Base-by-base conservation (phyloP, 1,140 invertebrate genomes). In the Macrostomum lignano region DNA sequence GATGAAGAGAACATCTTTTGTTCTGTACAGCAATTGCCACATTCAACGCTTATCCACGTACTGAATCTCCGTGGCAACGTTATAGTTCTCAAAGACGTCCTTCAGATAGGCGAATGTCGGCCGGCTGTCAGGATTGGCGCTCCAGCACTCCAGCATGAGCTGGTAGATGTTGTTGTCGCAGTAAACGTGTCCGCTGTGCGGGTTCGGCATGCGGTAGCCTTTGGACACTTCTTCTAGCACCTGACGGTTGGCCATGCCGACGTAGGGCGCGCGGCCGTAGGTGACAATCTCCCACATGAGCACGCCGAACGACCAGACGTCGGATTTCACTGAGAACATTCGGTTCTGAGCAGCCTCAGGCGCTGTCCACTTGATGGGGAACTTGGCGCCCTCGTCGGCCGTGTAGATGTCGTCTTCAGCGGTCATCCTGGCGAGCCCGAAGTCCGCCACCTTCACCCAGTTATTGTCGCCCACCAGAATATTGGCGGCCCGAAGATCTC, bases 41-140 rank as follows among this genome's bases (percentile, higher is more conserved):
- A 28, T 15, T 9, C 3, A 28, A 15, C 9, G 17, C 17, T 17
- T 15, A 34, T 14, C 15, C 15, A 15, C 14, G 54, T 88, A 86
- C 36, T 75, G 77, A 58, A 79, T 72, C 58, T 88, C 79, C 43
- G 76, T 79, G 35, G 77, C 77, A 28, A 88, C 75, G 51, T 74
- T 82, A 60, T 84, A 94, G 44, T 84, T 78, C 53, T 94, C 86
- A 54, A 96, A 88, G 51, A 84, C 91, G 47, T 78, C 74, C 50
- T 78, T 81, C 10, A 94, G 66, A 60, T 81, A 86, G 58, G 91
- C 84, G 56, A 96, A 94, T 2, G 84, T 94, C n/a, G 84, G 86
- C 48, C 86, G 58, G 46, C 79, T 76, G 42, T 88, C 77, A 2
- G 84, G 74, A 36, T 71, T 70, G 3, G 70, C 42, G 24, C 49